Evolutionary conservation across 1,140 invertebrate genomes (phyloP), one percentile per base, ranked within the genome.

Genomic region (Meloidogyne floridensis): DNA sequence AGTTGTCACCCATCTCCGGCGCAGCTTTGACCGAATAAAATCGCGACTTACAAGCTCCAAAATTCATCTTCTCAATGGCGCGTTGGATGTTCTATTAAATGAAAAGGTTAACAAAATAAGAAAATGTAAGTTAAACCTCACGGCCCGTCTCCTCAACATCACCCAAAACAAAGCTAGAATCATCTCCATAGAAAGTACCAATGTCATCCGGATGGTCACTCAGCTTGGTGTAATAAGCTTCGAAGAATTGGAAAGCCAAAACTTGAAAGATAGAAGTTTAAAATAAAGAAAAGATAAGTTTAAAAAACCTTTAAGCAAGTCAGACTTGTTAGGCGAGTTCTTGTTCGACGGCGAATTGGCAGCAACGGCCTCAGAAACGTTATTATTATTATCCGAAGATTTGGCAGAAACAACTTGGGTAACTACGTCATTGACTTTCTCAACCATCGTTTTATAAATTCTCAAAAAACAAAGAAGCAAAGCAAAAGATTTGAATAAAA

Each of bases 121-220:
- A 83, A 75, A 53, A 10, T 15, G 0, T 6, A 59, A 10, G 8
- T 13, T 11, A 81, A 72, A 82, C 82, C 81, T 83, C 74, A 43
- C 76, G 81, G 6, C 82, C 82, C 20, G 20, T 83, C 32, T 76
- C 81, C 53, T 83, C 81, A 54, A 72, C 56, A 15, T 77, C 82
- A 59, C 43, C 75, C 47, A 84, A 73, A 18, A 82, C 69, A 72
- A 83, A 83, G 43, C 53, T 32, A 4, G 82, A 83, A 72, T 83
- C 82, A 18, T 80, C 42, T n/a, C 82, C 82, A 76, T 83, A 83
- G 75, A 84, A 83, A 42, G 10, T 76, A 10, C 47, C 53, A 20
- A 83, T 80, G 15, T 79, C 77, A 13, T 32, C 65, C 10, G 77
- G 77, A 79, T 43, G 20, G 82, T 83, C 82, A 69, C 69, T 78